Conservation (phyloP, 2,888 invertebrate genomes). For the Margaritifera margaritifera region DNA sequence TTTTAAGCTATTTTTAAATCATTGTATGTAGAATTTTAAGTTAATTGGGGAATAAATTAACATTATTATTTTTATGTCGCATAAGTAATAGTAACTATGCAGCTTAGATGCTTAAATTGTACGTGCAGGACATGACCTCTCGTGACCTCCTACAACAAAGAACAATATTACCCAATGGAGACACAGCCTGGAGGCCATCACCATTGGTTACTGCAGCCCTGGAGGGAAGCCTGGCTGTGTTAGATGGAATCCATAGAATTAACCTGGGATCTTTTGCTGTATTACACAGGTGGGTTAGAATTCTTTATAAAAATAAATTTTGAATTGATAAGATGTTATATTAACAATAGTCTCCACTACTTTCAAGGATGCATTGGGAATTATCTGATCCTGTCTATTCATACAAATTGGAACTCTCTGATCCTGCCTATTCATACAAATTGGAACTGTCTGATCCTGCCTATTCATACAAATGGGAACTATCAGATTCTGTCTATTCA, state of each 20-base stretch:
- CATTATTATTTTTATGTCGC: no score
- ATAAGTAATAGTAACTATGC: neutral
- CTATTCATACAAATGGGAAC: no score
- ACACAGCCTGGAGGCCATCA: slow-evolving; percentile 95
- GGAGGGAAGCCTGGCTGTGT: slow-evolving; percentile 85
- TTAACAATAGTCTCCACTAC: neutral
- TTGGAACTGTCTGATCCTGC: no score
- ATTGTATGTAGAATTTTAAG: neutral
- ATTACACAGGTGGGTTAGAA: slow-evolving; percentile 81
- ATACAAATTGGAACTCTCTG: no score
- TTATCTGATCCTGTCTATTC: no score
- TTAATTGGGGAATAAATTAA: no score
- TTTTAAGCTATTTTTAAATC: neutral
- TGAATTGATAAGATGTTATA: neutral
- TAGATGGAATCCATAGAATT: slow-evolving; percentile 91
- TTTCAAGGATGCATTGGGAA: no score
- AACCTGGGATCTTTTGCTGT: slow-evolving; percentile 93
- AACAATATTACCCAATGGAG: slow-evolving; percentile 86
- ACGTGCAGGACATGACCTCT: slow-evolving; percentile 90
- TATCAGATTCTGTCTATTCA: no score
- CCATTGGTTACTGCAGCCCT: slow-evolving; percentile 90
- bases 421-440: no score
- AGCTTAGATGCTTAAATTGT: slow-evolving; percentile 6
- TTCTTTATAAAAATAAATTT: neutral
- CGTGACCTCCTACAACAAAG: slow-evolving; percentile 94